phyloP scores from a whole-genome alignment of 2,113 vertebrate species.

The Donacobius atricapilla region DNA sequence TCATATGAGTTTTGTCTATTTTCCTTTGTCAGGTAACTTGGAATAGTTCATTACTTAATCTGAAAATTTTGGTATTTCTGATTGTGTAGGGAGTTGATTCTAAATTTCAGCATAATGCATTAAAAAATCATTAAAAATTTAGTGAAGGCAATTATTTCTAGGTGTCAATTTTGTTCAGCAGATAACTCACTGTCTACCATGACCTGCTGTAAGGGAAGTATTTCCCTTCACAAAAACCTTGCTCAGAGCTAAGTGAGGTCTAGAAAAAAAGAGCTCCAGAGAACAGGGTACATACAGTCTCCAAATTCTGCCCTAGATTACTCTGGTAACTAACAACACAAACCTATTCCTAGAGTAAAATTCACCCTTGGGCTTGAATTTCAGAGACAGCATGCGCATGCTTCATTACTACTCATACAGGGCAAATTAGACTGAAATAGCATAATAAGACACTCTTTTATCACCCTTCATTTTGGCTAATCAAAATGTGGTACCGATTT shows the following conservation, averaged over 20 bases:
- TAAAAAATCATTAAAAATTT: not conserved
- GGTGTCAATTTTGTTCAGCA: not conserved
- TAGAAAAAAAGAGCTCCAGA: not conserved
- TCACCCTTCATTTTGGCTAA: not conserved
- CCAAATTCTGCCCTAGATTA: not conserved
- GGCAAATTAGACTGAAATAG: not conserved
- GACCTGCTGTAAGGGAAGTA: not conserved
- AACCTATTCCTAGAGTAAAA: not conserved
- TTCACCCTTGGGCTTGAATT: not conserved
- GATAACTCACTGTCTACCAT: not conserved
- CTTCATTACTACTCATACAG: not conserved
- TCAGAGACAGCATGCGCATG: not conserved
- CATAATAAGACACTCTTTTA: not conserved
- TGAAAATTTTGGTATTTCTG: not conserved
- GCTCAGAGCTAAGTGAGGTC: not conserved
- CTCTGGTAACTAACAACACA: not conserved
- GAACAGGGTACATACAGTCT: not conserved
- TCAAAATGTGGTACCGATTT: not conserved
- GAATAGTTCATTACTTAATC: not conserved
- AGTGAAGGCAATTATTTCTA: not conserved
- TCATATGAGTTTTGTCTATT: not conserved
- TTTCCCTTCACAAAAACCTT: not conserved
- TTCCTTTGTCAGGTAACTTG: not conserved
- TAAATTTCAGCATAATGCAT: not conserved
- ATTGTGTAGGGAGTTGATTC: not conserved